Evolutionary conservation across 2,888 invertebrate species (phyloP).

Genomic region (Zootermopsis nevadensis): DNA sequence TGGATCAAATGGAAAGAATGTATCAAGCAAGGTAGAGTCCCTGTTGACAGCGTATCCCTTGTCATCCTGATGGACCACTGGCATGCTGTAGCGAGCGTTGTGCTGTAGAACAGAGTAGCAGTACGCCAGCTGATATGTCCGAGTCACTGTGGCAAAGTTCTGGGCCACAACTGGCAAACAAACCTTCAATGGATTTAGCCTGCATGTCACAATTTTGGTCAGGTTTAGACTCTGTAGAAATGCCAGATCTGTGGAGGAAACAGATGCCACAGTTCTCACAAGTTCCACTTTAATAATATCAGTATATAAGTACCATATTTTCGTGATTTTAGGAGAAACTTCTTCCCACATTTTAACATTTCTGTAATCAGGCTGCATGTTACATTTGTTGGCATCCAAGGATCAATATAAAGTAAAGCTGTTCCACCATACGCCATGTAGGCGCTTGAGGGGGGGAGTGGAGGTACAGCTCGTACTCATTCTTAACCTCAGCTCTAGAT

Average conservation of each 20-base stretch:
- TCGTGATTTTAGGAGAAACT: too few relatives aligned
- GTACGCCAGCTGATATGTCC: conserved; percentile 89
- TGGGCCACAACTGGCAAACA: conserved; percentile 82
- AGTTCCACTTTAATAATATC: too few relatives aligned
- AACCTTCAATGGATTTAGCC: conserved; percentile 87
- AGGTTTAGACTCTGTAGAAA: conserved; percentile 87
- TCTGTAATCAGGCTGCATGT: too few relatives aligned
- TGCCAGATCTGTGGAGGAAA: conserved; percentile 73
- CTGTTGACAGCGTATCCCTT: conserved; percentile 60
- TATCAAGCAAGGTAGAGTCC: conserved; percentile 67
- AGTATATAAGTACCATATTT: too few relatives aligned
- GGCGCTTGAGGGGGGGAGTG: too few relatives aligned
- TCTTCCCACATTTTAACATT: too few relatives aligned
- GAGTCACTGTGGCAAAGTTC: conserved; percentile 83
- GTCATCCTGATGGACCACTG: conserved; percentile 68
- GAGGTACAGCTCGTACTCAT: too few relatives aligned
- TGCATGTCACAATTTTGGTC: conserved; percentile 85
- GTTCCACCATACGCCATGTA: too few relatives aligned
- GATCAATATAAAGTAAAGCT: too few relatives aligned
- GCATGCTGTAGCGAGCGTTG: conserved; percentile 75
- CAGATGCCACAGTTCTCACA: neutral
- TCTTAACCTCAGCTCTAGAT: too few relatives aligned
- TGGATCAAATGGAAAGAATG: conserved; percentile 93
- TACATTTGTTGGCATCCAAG: too few relatives aligned
- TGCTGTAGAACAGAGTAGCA: conserved; percentile 91